phyloP scores from a whole-genome alignment of 2,113 vertebrate genomes.

The Rhinoptilus africanus region DNA sequence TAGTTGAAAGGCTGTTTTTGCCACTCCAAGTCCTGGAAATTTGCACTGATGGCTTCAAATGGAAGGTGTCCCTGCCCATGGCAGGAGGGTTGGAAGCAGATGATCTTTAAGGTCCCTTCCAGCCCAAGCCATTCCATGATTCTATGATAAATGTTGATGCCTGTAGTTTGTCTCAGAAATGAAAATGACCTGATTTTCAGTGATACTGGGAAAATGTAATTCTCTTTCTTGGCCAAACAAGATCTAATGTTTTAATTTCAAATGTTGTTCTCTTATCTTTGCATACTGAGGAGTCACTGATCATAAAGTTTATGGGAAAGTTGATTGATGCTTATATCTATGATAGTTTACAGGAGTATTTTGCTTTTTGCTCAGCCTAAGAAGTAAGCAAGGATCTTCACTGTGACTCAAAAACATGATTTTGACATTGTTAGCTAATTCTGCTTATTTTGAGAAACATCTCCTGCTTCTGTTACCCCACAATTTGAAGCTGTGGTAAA shows the following conservation, averaged over 20 bases:
- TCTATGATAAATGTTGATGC: not conserved
- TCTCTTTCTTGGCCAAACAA: not conserved
- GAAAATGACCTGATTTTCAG: not conserved
- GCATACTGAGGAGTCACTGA: not conserved
- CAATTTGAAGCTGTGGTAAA: not conserved
- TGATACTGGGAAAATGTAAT: not conserved
- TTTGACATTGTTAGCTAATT: not conserved
- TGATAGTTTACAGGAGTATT: not conserved
- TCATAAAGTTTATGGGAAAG: not conserved
- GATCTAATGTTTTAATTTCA: not conserved
- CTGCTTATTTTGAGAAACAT: not conserved
- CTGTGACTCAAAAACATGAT: not conserved
- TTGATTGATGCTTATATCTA: not conserved
- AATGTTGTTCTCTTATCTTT: not conserved
- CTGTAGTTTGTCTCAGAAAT: not conserved
- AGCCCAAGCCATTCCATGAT: no score
- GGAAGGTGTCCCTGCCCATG: no score
- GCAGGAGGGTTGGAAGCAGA: no score
- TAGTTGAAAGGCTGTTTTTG: not conserved
- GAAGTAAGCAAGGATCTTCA: not conserved
- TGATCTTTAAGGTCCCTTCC: no score
- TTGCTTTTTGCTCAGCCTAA: not conserved
- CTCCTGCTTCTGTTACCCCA: not conserved
- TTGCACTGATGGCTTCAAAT: not conserved
- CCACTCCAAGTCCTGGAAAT: not conserved